phyloP scores from a whole-genome alignment of 2,113 vertebrate species.

The Notechis scutatus region DNA sequence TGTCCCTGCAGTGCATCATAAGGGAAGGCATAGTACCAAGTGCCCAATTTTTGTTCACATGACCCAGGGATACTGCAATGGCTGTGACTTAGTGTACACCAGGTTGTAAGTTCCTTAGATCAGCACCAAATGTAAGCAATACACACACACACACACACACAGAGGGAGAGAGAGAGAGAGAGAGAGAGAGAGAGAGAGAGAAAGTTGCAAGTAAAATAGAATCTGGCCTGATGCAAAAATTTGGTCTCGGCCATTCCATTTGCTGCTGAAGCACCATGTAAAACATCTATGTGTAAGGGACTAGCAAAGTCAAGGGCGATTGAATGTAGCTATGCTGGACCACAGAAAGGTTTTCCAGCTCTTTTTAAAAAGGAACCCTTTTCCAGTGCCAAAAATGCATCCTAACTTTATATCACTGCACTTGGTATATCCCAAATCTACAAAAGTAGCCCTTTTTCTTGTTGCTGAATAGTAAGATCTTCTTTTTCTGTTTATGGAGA shows the following conservation, averaged over 20 bases:
- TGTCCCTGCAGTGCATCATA: background rate
- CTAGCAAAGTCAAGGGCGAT: background rate
- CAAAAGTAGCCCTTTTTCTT: background rate
- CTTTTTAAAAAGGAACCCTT: background rate
- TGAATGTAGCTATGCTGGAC: background rate
- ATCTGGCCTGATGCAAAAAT: background rate
- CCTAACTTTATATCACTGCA: background rate
- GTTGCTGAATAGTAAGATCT: background rate
- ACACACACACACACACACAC: no score
- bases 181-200: no score
- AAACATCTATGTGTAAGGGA: background rate
- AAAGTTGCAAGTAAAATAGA: background rate
- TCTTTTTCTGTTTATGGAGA: background rate
- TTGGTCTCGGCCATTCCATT: background rate
- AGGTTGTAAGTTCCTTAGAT: background rate
- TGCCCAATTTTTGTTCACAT: background rate
- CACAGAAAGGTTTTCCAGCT: background rate
- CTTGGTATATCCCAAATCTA: background rate
- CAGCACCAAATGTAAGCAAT: background rate
- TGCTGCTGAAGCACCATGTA: background rate
- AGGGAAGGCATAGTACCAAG: background rate
- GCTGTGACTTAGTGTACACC: background rate
- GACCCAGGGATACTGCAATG: background rate
- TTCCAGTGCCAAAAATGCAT: background rate
- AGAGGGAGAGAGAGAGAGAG: no score